Percentiles rank a stretch among this genome's conserved stretches.
Evolutionary conservation across 2,888 invertebrate genomes (phyloP).

Genomic region (Dryobotodes eremita): DNA sequence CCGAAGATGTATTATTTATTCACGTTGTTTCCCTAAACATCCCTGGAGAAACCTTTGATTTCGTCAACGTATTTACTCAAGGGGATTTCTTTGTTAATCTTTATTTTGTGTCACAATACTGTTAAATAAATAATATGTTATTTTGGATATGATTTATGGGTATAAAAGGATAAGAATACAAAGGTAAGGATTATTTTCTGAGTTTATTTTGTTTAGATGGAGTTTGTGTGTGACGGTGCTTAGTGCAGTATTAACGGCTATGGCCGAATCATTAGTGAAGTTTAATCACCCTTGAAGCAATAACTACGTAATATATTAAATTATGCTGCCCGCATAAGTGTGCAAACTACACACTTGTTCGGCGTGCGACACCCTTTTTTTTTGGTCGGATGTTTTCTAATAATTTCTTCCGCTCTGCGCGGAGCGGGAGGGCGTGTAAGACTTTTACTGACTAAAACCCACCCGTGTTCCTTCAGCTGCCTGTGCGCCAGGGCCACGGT

Average conservation of each 20-base stretch:
- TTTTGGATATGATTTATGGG: constrained; percentile 13
- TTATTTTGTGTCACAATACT: constrained; percentile 28
- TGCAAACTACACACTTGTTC: neutral
- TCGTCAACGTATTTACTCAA: constrained; percentile 33
- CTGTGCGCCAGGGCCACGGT: too few species aligned
- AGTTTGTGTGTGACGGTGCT: neutral
- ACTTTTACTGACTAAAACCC: too few species aligned
- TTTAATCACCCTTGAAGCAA: neutral
- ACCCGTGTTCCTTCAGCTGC: too few species aligned
- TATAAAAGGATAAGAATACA: neutral
- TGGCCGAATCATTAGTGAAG: neutral
- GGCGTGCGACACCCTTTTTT: neutral
- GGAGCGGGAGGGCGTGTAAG: too few species aligned
- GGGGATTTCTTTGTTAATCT: constrained; percentile 35
- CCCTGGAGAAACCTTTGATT: constrained; percentile 42
- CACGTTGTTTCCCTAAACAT: constrained; percentile 23
- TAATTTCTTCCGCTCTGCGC: too few species aligned
- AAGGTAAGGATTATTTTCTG: constrained; percentile 15
- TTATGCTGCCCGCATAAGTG: neutral
- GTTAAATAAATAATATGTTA: constrained; percentile 51
- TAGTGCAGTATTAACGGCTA: neutral
- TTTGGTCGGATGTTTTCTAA: too few species aligned
- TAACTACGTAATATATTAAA: too few species aligned
- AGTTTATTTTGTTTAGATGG: neutral
- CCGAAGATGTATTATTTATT: constrained; percentile 36